These are phyloP conservation scores for Poecilia wingei DNA, from an alignment of 2,797 vertebrate species.

Conservation along the genomic window DNA sequence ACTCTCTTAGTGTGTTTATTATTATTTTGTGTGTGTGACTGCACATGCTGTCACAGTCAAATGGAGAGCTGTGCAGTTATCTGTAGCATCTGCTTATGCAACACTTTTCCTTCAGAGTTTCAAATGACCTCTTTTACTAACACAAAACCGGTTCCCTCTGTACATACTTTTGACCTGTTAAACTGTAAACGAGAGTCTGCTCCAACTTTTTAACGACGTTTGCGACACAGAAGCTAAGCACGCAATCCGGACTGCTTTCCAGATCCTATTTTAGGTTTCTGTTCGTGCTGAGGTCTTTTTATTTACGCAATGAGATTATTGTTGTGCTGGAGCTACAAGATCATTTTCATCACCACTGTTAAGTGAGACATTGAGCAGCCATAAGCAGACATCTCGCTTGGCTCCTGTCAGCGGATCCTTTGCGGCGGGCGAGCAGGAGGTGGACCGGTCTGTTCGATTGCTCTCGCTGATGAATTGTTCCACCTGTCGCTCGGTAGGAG, in stretches of 20 bases:
- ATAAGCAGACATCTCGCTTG: slow-evolving; percentile 21
- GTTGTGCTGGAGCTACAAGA: not conserved
- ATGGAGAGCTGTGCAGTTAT: slow-evolving; percentile 33
- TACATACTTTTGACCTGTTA: slow-evolving; percentile 35
- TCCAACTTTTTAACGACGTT: slow-evolving; percentile 2
- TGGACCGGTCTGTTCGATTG: slow-evolving; percentile 9
- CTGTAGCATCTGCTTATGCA: slow-evolving; percentile 50
- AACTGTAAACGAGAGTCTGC: slow-evolving; percentile 26
- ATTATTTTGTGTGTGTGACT: slow-evolving; percentile 14
- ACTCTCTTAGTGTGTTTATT: not conserved
- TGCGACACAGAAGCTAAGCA: not conserved
- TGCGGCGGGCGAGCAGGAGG: slow-evolving; percentile 20
- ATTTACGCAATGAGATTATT: not conserved
- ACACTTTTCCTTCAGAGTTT: slow-evolving; percentile 46
- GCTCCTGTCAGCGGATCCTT: slow-evolving; percentile 23
- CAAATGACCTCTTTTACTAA: slow-evolving; percentile 41
- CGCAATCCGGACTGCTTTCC: not conserved
- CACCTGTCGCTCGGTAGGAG: slow-evolving; percentile 50
- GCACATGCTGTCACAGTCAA: slow-evolving; percentile 33
- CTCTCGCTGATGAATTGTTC: slow-evolving; percentile 41
- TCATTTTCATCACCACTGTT: slow-evolving; percentile 9
- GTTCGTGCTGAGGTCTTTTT: slow-evolving; percentile 7
- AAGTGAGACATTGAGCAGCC: slow-evolving; percentile 20
- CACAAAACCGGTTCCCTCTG: slow-evolving; percentile 27
- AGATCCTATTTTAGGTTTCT: slow-evolving; percentile 2